A percentile compares a stretch with the other conserved stretches of the same genome.
These are phyloP conservation scores for Condylostylus longicornis DNA, from an alignment of 1,140 invertebrate genomes.

Conservation along the genomic window DNA sequence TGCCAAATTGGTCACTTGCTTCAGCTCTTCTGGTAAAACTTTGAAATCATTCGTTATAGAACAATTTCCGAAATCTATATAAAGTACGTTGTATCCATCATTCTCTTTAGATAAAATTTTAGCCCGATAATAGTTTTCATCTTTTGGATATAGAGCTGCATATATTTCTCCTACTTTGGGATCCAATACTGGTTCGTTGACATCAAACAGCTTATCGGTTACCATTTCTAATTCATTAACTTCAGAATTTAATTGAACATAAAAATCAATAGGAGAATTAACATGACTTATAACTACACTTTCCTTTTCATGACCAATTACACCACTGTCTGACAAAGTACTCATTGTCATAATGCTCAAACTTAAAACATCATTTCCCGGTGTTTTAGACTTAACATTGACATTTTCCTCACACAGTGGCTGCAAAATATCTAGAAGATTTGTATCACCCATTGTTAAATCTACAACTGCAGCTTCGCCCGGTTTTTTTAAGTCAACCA, in stretches of 20 bases:
- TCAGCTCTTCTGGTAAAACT: constrained; percentile 45
- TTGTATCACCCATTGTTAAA: constrained; percentile 41
- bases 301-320: background rate
- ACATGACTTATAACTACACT: constrained; percentile 18
- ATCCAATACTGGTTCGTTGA: constrained; percentile 7
- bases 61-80: constrained; percentile 57
- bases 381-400: constrained; percentile 18
- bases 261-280: constrained; percentile 16
- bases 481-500: constrained; percentile 43
- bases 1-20: constrained; percentile 40
- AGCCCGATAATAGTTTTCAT: constrained; percentile 18
- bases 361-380: constrained; percentile 32
- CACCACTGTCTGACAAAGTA: constrained; percentile 6
- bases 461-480: constrained; percentile 49
- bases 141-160: constrained; percentile 16
- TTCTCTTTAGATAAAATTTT: constrained; percentile 8
- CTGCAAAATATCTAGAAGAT: constrained; percentile 42
- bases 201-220: constrained; percentile 12
- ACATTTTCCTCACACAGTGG: constrained; percentile 34
- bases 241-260: constrained; percentile 18
- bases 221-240: constrained; percentile 14
- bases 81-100: constrained; percentile 38
- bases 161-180: constrained; percentile 13
- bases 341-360: constrained; percentile 14
- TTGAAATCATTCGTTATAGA: constrained; percentile 40